Percentiles rank a stretch among this genome's conserved stretches.
Conservation (phyloP, 1,140 invertebrate genomes). For the Lanistes nyassanus region DNA sequence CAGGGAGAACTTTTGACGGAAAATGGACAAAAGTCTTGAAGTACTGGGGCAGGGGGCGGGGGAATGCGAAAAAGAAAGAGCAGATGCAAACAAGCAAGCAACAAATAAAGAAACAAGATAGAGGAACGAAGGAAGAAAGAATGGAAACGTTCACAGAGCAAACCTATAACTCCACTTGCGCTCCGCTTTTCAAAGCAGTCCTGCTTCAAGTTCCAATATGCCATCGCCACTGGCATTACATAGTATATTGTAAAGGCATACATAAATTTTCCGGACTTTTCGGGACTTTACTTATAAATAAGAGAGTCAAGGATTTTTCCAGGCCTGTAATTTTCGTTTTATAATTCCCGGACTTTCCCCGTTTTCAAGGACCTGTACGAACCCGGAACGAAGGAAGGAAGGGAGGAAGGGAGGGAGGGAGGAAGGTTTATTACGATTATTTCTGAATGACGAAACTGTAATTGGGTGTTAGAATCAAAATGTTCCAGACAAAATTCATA, state of each 20-base stretch:
- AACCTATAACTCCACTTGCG: background rate
- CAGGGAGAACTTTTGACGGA: background rate
- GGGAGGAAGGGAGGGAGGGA: background rate
- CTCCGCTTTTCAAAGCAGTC: background rate
- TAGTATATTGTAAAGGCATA: background rate
- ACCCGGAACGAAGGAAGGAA: background rate
- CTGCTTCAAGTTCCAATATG: background rate
- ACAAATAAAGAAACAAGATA: too few relatives aligned
- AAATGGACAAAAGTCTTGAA: background rate
- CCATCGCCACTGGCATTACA: background rate
- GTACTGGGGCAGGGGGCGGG: background rate
- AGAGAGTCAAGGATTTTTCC: background rate
- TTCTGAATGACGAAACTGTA: background rate
- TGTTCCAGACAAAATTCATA: background rate
- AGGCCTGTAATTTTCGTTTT: too few relatives aligned
- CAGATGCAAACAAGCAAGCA: too few relatives aligned
- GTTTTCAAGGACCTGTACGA: too few relatives aligned
- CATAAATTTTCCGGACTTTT: background rate
- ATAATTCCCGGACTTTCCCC: too few relatives aligned
- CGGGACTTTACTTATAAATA: background rate
- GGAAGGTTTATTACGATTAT: background rate
- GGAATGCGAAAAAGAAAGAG: slow-evolving; percentile 3
- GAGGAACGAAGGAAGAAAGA: background rate
- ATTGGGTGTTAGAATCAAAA: background rate
- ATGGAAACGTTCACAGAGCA: background rate